A percentile compares a stretch with the other conserved stretches of the same genome.
Conservation (phyloP, 1,140 invertebrate species). For the Conopomorpha cramerella region DNA sequence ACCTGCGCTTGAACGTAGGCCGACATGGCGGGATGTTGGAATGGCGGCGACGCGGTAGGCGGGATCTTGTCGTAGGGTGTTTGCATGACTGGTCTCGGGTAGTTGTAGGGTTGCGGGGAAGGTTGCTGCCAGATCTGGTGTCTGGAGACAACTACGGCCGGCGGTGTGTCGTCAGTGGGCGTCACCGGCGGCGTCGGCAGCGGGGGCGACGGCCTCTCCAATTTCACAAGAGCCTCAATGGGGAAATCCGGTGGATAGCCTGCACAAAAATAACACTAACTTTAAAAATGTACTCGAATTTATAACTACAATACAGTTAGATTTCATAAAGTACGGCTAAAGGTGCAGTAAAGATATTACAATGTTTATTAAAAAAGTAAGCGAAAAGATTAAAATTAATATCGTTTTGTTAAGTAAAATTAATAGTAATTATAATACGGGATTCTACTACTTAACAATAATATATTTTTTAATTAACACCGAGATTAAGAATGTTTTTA, state of each 20-base stretch:
- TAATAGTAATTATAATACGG: no score
- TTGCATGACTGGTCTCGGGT: slow-evolving; percentile 32
- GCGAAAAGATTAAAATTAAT: no score
- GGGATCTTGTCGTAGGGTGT: slow-evolving; percentile 28
- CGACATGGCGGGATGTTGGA: slow-evolving; percentile 34
- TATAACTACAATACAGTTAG: no score
- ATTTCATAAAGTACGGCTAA: no score
- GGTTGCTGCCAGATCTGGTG: slow-evolving; percentile 35
- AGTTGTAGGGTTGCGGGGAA: slow-evolving; percentile 23
- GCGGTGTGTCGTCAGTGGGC: slow-evolving; percentile 65
- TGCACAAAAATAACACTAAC: slow-evolving; percentile 31
- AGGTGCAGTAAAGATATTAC: no score
- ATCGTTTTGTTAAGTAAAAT: no score
- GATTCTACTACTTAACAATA: no score
- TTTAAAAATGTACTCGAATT: no score
- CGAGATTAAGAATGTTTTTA: no score
- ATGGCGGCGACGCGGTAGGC: slow-evolving; percentile 20
- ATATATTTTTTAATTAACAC: no score
- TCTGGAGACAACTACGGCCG: slow-evolving; percentile 31
- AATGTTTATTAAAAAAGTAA: no score
- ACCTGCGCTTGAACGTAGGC: slow-evolving; percentile 53
- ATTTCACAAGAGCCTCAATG: slow-evolving; percentile 60
- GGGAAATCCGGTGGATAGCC: slow-evolving; percentile 57
- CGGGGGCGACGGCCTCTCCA: slow-evolving; percentile 67
- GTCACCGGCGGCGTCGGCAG: slow-evolving; percentile 74